Evolutionary conservation across 2,797 vertebrate species (phyloP), one percentile per base, ranked within the genome.

Genomic region (Esox lucius): DNA sequence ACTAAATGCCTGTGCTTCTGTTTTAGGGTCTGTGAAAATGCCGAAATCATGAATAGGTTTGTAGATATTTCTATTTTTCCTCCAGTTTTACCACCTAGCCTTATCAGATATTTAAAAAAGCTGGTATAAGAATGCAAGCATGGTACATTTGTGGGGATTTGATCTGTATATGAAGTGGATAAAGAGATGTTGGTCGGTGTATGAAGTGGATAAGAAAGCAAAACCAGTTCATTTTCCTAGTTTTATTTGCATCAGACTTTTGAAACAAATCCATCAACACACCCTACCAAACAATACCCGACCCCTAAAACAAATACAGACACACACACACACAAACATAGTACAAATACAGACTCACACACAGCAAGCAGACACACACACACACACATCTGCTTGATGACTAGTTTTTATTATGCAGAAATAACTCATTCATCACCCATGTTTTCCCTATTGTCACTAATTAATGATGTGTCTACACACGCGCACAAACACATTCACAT

Each of bases 391-490:
- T 46, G 83, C 82, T 81, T 80, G 71, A 86, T 82, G 81, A 81
- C 75, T 83, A 83, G 81, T 88, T 90, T 85, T 88, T 82, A 87
- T 87, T 91, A 89, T 82, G 83, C 88, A 86, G 85, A 87, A 83
- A 81, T 81, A 24, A 79, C 65, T 78, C 86, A 90, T 92, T 89
- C 87, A 85, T 91, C 88, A 91, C 83, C 81, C 85, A 89, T 84
- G 84, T 90, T 87, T 85, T 88, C 87, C 85, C 87, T 85, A 88
- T 88, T 90, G 80, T 86, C 87, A 91, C 90, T 91, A 91, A 93
- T 92, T 92, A 93, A 92, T 87, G 87, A 78, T 75, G 77, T 79
- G 83, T 80, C 69, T 51, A 72, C 74, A 76, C 67, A 70, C 81
- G 69, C 65, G 61, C 78, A 49, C 77, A 19, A 56, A 49, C 49